Evolutionary conservation across 1,140 invertebrate species (phyloP).

Genomic region (Riptortus pedestris): DNA sequence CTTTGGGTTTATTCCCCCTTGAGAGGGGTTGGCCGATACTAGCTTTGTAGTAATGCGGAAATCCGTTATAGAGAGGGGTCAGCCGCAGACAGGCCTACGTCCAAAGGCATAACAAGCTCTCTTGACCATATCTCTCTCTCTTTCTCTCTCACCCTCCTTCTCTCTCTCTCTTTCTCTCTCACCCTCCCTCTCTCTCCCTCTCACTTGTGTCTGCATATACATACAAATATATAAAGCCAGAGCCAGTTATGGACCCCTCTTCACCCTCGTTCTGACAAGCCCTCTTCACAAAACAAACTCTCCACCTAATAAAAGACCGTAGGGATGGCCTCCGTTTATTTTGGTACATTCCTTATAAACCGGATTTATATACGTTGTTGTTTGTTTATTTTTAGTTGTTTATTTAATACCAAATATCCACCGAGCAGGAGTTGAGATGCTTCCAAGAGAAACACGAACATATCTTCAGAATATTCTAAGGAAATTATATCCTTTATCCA

Average conservation of each 20-base stretch:
- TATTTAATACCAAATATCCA: no score
- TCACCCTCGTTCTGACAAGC: background rate
- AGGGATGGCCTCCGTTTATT: no score
- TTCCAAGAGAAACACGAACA: no score
- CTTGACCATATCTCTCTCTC: background rate
- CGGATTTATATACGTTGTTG: no score
- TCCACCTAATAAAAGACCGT: no score
- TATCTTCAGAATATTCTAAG: no score
- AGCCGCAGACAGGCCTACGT: background rate
- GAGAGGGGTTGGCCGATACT: no score
- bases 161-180: background rate
- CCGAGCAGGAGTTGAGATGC: no score
- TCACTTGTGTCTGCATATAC: background rate
- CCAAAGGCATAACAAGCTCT: background rate
- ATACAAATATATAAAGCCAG: background rate
- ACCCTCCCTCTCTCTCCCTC: background rate
- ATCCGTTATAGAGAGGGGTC: background rate
- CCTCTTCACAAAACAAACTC: background rate
- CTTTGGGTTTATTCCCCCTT: background rate
- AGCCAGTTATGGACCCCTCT: background rate
- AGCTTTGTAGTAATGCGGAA: no score
- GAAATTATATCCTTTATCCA: no score
- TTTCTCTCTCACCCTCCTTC: background rate
- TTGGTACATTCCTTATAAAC: no score
- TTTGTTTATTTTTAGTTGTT: no score